Conservation (phyloP, 2,888 invertebrate species). For the Leptothorax acervorum region DNA sequence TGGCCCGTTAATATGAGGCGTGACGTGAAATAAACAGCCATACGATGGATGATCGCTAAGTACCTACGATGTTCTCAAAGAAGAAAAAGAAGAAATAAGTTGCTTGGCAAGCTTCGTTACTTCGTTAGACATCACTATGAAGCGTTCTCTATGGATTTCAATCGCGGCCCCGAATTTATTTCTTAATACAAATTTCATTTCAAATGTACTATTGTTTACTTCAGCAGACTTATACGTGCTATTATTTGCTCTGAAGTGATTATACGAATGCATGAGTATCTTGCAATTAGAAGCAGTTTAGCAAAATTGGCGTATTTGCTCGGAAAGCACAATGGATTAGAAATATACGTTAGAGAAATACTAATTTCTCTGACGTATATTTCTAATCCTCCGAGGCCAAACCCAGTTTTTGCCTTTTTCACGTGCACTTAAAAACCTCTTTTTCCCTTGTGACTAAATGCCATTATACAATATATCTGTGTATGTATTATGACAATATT, state of each 20-base stretch:
- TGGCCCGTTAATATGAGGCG: conserved; percentile 67
- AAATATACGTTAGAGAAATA: too few species aligned
- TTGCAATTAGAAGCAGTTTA: conserved; percentile 27
- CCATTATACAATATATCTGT: conserved; percentile 1
- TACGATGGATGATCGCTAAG: conserved; percentile 25
- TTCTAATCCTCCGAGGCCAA: conserved; percentile 55
- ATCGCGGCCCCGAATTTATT: background rate
- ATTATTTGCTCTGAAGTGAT: background rate
- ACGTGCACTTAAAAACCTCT: conserved; percentile 8
- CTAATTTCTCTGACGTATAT: conserved; percentile 72
- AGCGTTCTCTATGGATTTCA: background rate
- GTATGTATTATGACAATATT: background rate
- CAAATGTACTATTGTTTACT: background rate
- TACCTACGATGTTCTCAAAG: background rate
- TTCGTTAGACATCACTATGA: conserved; percentile 61
- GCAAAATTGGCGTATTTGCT: conserved; percentile 28
- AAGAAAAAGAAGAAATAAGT: background rate
- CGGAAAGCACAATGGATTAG: background rate
- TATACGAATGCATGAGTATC: background rate
- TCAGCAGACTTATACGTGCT: background rate
- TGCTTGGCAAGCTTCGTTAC: conserved; percentile 52
- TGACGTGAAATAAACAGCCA: conserved; percentile 62
- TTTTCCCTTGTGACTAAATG: conserved; percentile 19
- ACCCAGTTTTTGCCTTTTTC: conserved; percentile 12
- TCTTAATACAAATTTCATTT: conserved; percentile 11